Base-by-base conservation (phyloP, 2,113 vertebrate genomes). In the Colossoma macropomum region DNA sequence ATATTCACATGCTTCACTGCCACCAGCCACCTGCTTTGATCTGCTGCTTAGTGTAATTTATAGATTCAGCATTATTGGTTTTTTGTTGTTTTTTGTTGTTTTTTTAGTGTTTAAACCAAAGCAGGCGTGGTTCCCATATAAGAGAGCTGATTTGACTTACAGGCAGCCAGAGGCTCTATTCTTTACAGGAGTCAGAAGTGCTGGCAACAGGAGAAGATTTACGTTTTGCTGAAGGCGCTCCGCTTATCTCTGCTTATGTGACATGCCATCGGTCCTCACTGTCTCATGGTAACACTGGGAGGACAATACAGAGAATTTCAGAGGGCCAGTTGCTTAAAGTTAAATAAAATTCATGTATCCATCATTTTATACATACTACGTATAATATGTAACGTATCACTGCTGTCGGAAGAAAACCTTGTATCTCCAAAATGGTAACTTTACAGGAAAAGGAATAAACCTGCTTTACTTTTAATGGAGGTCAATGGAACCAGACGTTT, bases 121-220 rank as follows among this genome's bases (percentile, higher is more conserved):
- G 9, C 5, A 23, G 68, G 23, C 23, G 25, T 21, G 11, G 30
- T 75, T 82, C 62, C 23, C 72, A 82, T 60, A 30, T 21, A 62
- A 8, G 15, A 60, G 10, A 38, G 30, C 50, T 75, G 34, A 75
- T 75, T 71, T 60, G 45, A 56, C 13, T 17, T 66, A 30, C 15
- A 25, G 41, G 27, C 38, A 2, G 65, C 27, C 25, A 32, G 34
- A 74, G 28, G 30, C 75, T 75, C 9, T 69, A 19, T 34, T 38
- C 30, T 0, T 77, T 52, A 65, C 30, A 50, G 19, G 19, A 62
- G 25, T 80, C 12, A 13, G 60, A 52, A 62, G n/a, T 45, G 21
- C 32, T 77, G 13, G 71, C n/a, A 17, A 66, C 41, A 50, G 23
- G 17, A n/a, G 21, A 48, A 70, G 54, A 82, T 74, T 60, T 19